Evolutionary conservation across 2,797 vertebrate species (phyloP).

Genomic region (Gorsachius magnificus): DNA sequence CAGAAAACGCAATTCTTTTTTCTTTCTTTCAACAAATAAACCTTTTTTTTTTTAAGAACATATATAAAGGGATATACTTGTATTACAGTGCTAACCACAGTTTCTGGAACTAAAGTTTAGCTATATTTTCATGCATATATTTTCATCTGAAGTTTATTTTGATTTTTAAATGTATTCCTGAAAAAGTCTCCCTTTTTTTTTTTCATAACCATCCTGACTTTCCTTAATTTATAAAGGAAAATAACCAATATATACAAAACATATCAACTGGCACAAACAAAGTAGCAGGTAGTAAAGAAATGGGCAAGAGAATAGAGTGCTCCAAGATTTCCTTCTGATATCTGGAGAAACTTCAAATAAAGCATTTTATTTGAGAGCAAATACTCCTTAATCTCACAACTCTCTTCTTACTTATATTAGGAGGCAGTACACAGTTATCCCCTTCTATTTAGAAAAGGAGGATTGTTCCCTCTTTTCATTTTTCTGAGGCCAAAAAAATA

Average conservation of each 20-base stretch:
- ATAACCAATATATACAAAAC: neutral
- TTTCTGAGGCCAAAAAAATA: neutral
- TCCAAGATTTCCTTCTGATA: neutral
- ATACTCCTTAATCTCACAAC: neutral
- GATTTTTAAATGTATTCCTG: neutral
- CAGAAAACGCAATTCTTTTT: neutral
- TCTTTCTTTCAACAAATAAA: neutral
- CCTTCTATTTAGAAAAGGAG: neutral
- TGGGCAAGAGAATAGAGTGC: neutral
- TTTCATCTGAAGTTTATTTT: neutral
- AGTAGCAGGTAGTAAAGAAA: neutral
- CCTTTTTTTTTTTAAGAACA: neutral
- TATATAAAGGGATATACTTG: neutral
- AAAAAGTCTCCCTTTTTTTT: neutral
- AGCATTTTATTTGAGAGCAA: neutral
- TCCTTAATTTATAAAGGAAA: neutral
- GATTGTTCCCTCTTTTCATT: neutral
- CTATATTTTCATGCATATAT: neutral
- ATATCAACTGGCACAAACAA: neutral
- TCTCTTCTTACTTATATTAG: neutral
- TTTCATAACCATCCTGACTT: neutral
- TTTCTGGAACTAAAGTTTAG: neutral
- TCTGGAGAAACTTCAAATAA: neutral
- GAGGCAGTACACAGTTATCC: neutral
- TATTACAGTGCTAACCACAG: neutral